Evolutionary conservation across 1,140 invertebrate genomes (phyloP).

Genomic region (Trachelipus rathkii): DNA sequence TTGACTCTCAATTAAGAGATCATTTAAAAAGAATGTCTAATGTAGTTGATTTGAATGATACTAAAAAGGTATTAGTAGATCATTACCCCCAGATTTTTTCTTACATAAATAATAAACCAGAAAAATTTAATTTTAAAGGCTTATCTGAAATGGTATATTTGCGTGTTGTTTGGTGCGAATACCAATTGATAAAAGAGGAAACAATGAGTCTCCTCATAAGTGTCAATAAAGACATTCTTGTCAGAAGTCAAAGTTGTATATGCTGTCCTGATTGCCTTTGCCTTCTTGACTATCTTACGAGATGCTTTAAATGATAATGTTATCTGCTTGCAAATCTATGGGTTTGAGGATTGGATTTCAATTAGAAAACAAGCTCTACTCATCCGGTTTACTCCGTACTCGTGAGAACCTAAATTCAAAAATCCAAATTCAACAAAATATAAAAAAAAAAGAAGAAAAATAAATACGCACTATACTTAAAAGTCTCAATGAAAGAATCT

Average conservation of each 20-base stretch:
- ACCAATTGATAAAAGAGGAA: not conserved
- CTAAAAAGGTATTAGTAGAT: slow-evolving; percentile 3
- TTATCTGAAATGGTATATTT: slow-evolving; percentile 1
- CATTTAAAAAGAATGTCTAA: not conserved
- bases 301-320: not conserved
- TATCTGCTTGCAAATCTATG: not conserved
- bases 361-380: not conserved
- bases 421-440: too few species aligned
- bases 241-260: not conserved
- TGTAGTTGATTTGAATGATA: not conserved
- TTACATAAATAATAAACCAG: not conserved
- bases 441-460: too few species aligned
- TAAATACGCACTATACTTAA: too few species aligned
- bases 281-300: slow-evolving; percentile 6
- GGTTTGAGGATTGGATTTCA: not conserved
- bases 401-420: too few species aligned
- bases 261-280: not conserved
- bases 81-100: not conserved
- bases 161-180: not conserved
- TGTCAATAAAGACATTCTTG: not conserved
- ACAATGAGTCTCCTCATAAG: not conserved
- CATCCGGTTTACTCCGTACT: too few species aligned
- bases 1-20: not conserved
- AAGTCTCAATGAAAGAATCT: too few species aligned
- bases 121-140: not conserved